Base-by-base conservation (phyloP, 1,140 invertebrate genomes). In the Drosophila miranda region DNA sequence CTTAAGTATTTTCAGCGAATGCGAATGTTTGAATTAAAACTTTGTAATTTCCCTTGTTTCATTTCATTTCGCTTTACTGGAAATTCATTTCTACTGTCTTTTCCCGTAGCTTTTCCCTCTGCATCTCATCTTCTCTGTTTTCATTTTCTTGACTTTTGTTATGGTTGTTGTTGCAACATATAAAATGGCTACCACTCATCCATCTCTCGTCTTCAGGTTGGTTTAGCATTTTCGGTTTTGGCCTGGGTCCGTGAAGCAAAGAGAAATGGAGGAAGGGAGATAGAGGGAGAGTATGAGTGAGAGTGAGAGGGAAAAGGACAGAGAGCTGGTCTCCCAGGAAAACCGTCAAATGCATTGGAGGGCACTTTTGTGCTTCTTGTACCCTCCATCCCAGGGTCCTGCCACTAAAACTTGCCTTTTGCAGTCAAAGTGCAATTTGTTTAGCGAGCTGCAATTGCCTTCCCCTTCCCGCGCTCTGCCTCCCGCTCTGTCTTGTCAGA, bases 31-130 rank as follows among this genome's bases (percentile, higher is more conserved):
- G 82, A 87, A 87, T 87, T 87, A 87, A 87, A 87, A 87, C 82
- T 87, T 87, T 87, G 82, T 87, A 87, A 87, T 87, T 87, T 87
- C 82, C 82, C 82, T 82, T 87, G 82, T 87, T 87, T 87, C 82
- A 87, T 87, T 86, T 87, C 78, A 87, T 87, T 87, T 87, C 82
- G 82, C 63, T 68, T 87, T 78, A 81, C 81, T 84, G 74, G 73
- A 84, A 86, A 84, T 84, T 86, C 81, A 84, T 84, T 84, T 84
- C 80, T 63, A 75, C 72, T 67, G 81, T 74, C 82, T 78, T 69
- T 19, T 62, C 61, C 46, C 28, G 41, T 16, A 51, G 28, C 62
- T 67, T 61, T 51, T 46, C 21, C 45, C n/a, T 28, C 38, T 50
- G 49, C 48, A 62, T 71, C 56, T 41, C 46, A 66, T 61, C 68